Conservation (phyloP, 2,888 invertebrate genomes). For the Priapulus caudatus region DNA sequence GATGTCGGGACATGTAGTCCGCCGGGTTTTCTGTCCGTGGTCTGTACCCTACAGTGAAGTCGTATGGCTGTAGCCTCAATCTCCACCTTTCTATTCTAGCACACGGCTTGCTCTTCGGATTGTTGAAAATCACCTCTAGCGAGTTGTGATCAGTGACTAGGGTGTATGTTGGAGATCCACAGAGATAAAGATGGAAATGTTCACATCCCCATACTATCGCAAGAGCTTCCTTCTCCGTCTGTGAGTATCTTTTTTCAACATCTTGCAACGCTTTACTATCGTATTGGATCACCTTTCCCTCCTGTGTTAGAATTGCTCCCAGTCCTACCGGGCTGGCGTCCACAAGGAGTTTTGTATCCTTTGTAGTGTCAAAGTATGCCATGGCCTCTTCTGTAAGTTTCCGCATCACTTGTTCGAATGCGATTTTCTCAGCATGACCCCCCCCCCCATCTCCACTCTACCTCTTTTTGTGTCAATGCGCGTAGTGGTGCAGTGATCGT, state of each 20-base stretch:
- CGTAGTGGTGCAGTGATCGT: constrained; percentile 20
- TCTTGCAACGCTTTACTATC: constrained; percentile 14
- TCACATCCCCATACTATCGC: too few species aligned
- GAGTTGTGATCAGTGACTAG: too few species aligned
- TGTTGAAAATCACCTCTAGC: too few species aligned
- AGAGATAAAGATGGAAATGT: too few species aligned
- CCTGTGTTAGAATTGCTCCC: too few species aligned
- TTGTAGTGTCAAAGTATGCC: constrained; percentile 17
- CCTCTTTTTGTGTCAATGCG: constrained; percentile 18
- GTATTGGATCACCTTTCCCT: constrained; percentile 9
- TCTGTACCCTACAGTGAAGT: constrained; percentile 19
- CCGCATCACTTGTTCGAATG: constrained; percentile 18
- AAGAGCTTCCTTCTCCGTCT: constrained; percentile 23
- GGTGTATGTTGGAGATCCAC: too few species aligned
- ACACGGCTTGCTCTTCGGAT: too few species aligned
- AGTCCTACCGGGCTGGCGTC: too few species aligned
- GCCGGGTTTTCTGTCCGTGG: constrained; percentile 23
- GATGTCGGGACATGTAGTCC: constrained; percentile 25
- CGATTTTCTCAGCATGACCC: too few species aligned
- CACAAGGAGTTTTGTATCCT: too few species aligned
- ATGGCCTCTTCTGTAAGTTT: constrained; percentile 8
- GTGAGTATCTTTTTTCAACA: constrained; percentile 20
- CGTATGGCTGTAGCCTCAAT: constrained; percentile 22
- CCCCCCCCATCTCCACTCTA: constrained; percentile 18
- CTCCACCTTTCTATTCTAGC: constrained; percentile 24